phyloP scores from a whole-genome alignment of 2,888 invertebrate species.

The Glyphotaelius pellucidus region DNA sequence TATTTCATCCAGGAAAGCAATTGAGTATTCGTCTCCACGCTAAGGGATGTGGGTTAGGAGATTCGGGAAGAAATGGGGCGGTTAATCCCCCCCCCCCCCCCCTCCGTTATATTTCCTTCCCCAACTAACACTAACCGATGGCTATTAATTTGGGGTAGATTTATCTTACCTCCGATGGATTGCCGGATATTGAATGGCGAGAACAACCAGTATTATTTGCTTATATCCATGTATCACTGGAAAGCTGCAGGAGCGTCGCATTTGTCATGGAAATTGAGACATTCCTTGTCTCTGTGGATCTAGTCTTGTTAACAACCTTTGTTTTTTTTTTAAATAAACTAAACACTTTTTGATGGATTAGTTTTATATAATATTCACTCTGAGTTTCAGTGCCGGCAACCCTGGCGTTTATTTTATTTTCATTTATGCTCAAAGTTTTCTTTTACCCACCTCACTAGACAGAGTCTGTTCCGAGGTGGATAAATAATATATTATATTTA shows the following conservation, averaged over 20 bases:
- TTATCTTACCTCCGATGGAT: conserved; percentile 31
- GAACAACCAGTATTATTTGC: background rate
- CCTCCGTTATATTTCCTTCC: background rate
- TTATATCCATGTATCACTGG: background rate
- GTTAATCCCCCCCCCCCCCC: background rate
- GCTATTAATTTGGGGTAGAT: conserved; percentile 29
- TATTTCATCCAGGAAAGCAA: conserved; percentile 12
- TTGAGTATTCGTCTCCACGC: background rate
- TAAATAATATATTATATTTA: no score
- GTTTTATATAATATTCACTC: no score
- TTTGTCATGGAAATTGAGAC: background rate
- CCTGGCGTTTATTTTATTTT: no score
- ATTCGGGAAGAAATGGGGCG: conserved; percentile 10
- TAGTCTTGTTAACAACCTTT: background rate
- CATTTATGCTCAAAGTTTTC: no score
- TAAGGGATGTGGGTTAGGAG: background rate
- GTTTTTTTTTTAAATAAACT: no score
- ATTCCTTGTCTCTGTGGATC: background rate
- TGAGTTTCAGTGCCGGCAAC: no score
- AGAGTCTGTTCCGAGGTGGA: no score
- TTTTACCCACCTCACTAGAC: no score
- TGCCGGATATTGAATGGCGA: conserved; percentile 2
- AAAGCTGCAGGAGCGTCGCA: background rate
- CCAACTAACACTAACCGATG: background rate
- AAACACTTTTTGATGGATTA: no score